Evolutionary conservation across 1,140 invertebrate species (phyloP), one percentile per base, ranked within the genome.

Genomic region (Akabosia matsudoensis): DNA sequence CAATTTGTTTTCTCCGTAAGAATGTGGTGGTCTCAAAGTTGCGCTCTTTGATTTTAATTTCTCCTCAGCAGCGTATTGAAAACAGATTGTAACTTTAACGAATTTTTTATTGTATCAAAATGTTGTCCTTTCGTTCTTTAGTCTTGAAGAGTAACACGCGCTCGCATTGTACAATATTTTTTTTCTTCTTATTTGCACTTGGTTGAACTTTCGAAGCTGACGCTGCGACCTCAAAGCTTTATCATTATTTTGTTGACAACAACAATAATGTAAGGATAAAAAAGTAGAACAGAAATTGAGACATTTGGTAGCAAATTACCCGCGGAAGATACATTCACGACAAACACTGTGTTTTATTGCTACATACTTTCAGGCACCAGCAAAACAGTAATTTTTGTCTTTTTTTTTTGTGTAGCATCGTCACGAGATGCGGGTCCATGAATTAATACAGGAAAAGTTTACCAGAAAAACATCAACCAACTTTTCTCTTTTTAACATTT

Each of bases 271-370:
- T 45, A 34, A 18, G 51, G 30, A 26, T 72, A 64, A 74, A 77
- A 74, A 77, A 77, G 72, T 74, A 74, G 71, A 74, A 75, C 78
- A 77, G 18, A 76, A 80, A 80, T 80, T 80, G 79, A 80, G 79
- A 80, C 75, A 80, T 78, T 78, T 75, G 72, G 79, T 73, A 76
- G 76, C 79, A 80, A 80, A 80, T 80, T 80, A 78, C 79, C 72
- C 54, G 54, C 7, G n/a, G n/a, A 61, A 61, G 54, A 61, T 10
- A 61, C 14, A 61, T 61, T 61, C 70, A 78, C 51, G 73, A 78
- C 76, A 78, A 80, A 78, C 76, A 77, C 37, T 45, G 61, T 51
- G n/a, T 51, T 51, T 51, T 51, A 51, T 51, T 51, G 10, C 45
- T n/a, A 51, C 10, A 22, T 22, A 14, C n/a, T 4, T 61, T n/a